A percentile compares a stretch with the other conserved stretches of the same genome.
Conservation (phyloP, 2,113 vertebrate genomes). For the Grantiella picta region DNA sequence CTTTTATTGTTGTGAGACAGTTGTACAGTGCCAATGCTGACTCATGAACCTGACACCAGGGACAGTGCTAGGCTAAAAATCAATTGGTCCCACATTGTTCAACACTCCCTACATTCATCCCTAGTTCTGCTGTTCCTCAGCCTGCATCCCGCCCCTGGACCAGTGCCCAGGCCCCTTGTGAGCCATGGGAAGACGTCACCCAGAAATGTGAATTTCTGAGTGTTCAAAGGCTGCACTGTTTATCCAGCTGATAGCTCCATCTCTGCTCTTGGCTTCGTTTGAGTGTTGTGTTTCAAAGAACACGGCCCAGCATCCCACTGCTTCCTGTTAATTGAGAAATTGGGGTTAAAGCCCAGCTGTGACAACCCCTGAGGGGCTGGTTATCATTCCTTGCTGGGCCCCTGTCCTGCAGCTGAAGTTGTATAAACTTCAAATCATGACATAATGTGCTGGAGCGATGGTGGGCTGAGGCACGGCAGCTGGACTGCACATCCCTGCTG, state of each 20-base stretch:
- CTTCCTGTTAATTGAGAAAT: not conserved
- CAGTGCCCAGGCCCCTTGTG: not conserved
- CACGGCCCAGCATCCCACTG: not conserved
- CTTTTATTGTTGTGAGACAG: not conserved
- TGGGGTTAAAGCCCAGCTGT: not conserved
- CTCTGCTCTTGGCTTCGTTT: not conserved
- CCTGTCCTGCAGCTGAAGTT: slow-evolving; percentile 19
- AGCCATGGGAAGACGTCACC: slow-evolving; percentile 46
- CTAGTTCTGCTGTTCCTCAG: not conserved
- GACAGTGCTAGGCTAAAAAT: not conserved
- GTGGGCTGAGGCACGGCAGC: not conserved
- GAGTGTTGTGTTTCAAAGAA: not conserved
- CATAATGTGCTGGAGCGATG: not conserved
- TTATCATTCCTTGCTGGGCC: not conserved
- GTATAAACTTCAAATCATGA: slow-evolving; percentile 34
- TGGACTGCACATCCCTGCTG: not conserved
- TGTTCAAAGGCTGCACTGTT: slow-evolving; percentile 51
- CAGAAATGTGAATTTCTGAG: slow-evolving; percentile 45
- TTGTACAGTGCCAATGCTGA: slow-evolving; percentile 19
- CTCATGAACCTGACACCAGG: slow-evolving; percentile 30
- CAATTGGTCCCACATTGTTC: not conserved
- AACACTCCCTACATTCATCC: not conserved
- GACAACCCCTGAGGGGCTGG: not conserved
- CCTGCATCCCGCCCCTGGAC: not conserved
- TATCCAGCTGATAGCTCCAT: not conserved